A percentile compares a stretch with the other conserved stretches of the same genome.
Evolutionary conservation across 2,888 invertebrate species (phyloP).

Genomic region (Cryptocheilus praepositus): DNA sequence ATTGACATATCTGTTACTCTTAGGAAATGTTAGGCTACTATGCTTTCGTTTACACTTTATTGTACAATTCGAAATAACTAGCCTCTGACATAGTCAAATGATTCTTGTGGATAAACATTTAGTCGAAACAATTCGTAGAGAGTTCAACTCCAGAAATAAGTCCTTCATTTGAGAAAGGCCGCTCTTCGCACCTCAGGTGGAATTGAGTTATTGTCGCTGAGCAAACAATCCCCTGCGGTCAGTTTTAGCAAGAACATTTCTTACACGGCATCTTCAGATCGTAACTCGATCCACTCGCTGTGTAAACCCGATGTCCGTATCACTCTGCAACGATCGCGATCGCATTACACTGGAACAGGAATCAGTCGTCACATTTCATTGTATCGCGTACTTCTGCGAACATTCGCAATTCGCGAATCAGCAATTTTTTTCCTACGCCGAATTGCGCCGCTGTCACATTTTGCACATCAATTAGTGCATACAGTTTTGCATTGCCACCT

Average conservation of each 20-base stretch:
- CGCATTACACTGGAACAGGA: constrained; percentile 42
- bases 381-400: constrained; percentile 42
- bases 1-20: too few relatives aligned
- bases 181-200: too few relatives aligned
- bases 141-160: too few relatives aligned
- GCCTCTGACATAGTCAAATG: too few relatives aligned
- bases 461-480: neutral
- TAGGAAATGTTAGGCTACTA: too few relatives aligned
- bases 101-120: too few relatives aligned
- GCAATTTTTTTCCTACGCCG: constrained; percentile 24
- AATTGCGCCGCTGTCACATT: constrained; percentile 11
- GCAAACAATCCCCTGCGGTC: constrained; percentile 18
- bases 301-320: constrained; percentile 49
- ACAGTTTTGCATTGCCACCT: neutral
- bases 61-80: too few relatives aligned
- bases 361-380: constrained; percentile 40
- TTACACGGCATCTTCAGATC: constrained; percentile 32
- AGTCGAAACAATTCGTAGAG: too few relatives aligned
- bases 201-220: too few relatives aligned
- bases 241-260: constrained; percentile 22
- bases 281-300: constrained; percentile 41
- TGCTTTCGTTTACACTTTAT: too few relatives aligned
- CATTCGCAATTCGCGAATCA: constrained; percentile 28
- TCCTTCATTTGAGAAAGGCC: too few relatives aligned
- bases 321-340: constrained; percentile 33